Base-by-base conservation (phyloP, 2,113 vertebrate genomes). In the Leucoraja erinaceus region DNA sequence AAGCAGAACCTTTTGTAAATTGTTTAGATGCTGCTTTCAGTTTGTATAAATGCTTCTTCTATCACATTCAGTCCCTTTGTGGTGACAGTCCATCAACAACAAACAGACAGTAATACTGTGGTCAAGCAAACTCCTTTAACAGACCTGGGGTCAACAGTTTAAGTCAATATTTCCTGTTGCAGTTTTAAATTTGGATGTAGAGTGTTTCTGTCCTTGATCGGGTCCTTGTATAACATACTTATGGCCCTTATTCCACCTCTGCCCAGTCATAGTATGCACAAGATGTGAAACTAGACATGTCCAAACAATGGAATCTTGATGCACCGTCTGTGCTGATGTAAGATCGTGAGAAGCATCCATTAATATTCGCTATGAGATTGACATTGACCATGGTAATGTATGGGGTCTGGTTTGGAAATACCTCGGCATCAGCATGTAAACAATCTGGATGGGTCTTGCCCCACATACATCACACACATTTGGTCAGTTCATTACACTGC, bases 21-120 rank as follows among this genome's bases (percentile, higher is more conserved):
- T 91, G 66, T 72, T 38, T 74, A 91, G 90, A 72, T 91, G 90
- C 90, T 91, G 90, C 90, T 91, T 91, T 91, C 90, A 72, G 90
- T 91, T 91, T 91, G 90, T 91, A 72, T 91, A 91, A 91, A 91
- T 91, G 90, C 90, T 91, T 91, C 66, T 38, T 91, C 38, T 91
- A 28, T 91, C 66, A 72, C 33, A 91, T 54, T 72, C 68, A 72
- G 66, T 54, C 63, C 90, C 38, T 91, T 74, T 72, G 38, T 91
- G 22, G 66, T 74, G 70, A 54, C 31, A 70, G 66, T 38, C 63
- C 31, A 25, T 91, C 22, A 38, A 16, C 61, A 90, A 68, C n/a
- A 88, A 63, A 33, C 31, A 72, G 88, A 66, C 88, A 72, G 66
- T 72, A 70, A 72, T 91, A 70, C 25, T 38, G 90, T 54, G 31